These are phyloP conservation scores for Astreopora myriophthalma DNA, from an alignment of 64 coral and sea anemone genomes.

Conservation along the genomic window DNA sequence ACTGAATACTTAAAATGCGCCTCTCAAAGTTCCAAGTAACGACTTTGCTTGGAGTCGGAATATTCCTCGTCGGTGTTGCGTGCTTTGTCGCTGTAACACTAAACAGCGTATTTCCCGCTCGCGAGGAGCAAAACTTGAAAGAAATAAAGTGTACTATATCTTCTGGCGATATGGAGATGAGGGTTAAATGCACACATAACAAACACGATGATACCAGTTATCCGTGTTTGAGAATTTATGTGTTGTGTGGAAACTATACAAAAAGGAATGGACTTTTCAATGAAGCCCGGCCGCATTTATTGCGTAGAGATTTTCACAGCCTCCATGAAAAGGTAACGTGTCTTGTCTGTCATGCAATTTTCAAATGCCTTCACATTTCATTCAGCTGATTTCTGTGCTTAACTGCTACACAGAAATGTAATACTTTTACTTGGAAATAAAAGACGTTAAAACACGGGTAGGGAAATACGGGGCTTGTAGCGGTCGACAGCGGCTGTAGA, in stretches of 20 bases:
- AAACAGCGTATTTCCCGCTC: background rate
- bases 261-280: background rate
- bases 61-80: background rate
- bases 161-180: background rate
- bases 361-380: background rate
- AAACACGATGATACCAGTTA: background rate
- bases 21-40: background rate
- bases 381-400: background rate
- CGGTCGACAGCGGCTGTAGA: background rate
- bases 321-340: background rate
- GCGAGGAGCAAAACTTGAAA: constrained; percentile 27
- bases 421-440: background rate
- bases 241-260: constrained; percentile 10
- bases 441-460: background rate
- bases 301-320: constrained; percentile 3
- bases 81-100: background rate
- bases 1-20: background rate
- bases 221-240: constrained; percentile 26
- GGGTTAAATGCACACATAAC: background rate
- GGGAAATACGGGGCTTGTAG: background rate
- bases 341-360: background rate
- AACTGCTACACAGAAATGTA: background rate
- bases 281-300: background rate
- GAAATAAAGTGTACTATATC: constrained; percentile 27
- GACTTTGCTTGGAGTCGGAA: background rate